phyloP scores from a whole-genome alignment of 2,888 invertebrate species.

The Pollenia griseotomentosa region DNA sequence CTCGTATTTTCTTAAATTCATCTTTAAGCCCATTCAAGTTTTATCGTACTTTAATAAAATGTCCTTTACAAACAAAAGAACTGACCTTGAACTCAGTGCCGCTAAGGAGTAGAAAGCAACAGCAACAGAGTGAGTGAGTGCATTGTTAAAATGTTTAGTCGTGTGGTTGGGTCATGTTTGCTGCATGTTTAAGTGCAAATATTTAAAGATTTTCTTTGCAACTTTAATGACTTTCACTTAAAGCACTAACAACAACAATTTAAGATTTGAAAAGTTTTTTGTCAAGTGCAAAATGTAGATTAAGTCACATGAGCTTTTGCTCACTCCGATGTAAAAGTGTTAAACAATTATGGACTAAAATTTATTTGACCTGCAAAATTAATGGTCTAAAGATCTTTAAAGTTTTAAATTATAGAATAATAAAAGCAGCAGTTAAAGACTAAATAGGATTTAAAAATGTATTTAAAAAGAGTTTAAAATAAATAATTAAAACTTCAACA shows the following conservation, averaged over 20 bases:
- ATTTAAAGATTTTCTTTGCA: constrained; percentile 24
- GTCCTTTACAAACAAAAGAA: constrained; percentile 36
- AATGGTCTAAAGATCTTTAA: too few relatives aligned
- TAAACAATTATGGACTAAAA: neutral
- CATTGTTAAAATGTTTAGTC: constrained; percentile 4
- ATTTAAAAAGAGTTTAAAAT: too few relatives aligned
- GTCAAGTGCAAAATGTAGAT: neutral
- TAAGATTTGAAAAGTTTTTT: neutral
- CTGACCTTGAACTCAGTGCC: constrained; percentile 54
- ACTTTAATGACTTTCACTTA: constrained; percentile 31
- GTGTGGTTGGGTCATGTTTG: neutral
- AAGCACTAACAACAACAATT: constrained; percentile 9
- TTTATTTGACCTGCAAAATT: too few relatives aligned
- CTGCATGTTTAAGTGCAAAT: constrained; percentile 14
- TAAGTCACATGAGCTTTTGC: neutral
- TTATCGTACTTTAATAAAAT: constrained; percentile 37
- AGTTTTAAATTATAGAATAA: too few relatives aligned
- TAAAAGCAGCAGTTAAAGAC: too few relatives aligned
- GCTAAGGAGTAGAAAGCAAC: neutral
- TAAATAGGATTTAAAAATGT: too few relatives aligned
- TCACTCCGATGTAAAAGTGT: neutral
- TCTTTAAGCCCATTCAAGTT: neutral
- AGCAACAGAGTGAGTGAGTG: too few relatives aligned
- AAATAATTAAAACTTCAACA: too few relatives aligned
- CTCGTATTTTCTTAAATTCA: neutral